Evolutionary conservation across 2,888 invertebrate genomes (phyloP).

Genomic region (Thelaira solivaga): DNA sequence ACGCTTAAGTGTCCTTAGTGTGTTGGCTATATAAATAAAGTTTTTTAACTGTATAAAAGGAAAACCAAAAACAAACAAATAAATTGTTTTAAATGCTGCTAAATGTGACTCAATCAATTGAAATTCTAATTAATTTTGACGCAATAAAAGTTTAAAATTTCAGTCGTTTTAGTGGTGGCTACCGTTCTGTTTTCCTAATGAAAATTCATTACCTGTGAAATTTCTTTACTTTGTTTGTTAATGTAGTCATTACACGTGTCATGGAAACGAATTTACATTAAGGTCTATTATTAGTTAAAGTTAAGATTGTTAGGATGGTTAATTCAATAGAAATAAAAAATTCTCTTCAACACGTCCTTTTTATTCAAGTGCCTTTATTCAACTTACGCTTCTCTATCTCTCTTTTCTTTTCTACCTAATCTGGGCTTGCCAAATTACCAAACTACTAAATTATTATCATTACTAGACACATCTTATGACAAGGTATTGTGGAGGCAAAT

Average conservation of each 20-base stretch:
- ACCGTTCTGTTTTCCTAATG: not conserved
- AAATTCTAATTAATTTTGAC: slow-evolving; percentile 34
- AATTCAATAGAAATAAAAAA: too few species aligned
- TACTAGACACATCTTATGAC: too few species aligned
- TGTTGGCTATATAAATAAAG: not conserved
- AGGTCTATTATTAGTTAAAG: too few species aligned
- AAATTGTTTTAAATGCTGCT: not conserved
- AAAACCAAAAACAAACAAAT: not conserved
- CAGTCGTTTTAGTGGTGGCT: slow-evolving; percentile 1
- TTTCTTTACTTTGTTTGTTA: slow-evolving; percentile 2
- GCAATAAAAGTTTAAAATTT: slow-evolving; percentile 35
- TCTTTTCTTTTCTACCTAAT: too few species aligned
- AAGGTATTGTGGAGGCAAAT: too few species aligned
- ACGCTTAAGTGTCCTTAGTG: not conserved
- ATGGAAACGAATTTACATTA: too few species aligned
- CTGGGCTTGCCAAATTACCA: too few species aligned
- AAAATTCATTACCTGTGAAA: not conserved
- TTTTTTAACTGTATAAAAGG: not conserved
- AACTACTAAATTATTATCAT: too few species aligned
- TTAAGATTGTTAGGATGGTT: not conserved
- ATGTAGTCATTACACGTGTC: slow-evolving; percentile 1
- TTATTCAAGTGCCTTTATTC: too few species aligned
- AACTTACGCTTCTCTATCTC: too few species aligned
- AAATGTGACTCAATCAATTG: slow-evolving; percentile 10
- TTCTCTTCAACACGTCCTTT: too few species aligned